phyloP scores from a whole-genome alignment of 2,113 vertebrate species.

The Heliornis fulica region DNA sequence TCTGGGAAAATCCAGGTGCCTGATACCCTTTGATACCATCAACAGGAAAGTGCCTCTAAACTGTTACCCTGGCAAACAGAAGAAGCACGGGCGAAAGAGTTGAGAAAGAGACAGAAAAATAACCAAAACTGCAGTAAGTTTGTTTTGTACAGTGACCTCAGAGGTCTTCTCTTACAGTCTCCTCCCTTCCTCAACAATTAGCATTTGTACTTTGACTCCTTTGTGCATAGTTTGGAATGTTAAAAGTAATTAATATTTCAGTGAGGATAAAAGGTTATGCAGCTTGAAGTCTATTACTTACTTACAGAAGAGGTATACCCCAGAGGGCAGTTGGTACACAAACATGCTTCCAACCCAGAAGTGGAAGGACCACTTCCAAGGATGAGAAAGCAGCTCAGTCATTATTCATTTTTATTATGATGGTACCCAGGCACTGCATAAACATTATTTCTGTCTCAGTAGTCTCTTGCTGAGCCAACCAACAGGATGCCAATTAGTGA shows the following conservation, averaged over 20 bases:
- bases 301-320: neutral
- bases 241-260: slow-evolving; percentile 28
- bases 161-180: neutral
- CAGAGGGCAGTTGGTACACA: neutral
- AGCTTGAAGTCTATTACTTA: neutral
- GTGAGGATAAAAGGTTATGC: slow-evolving; percentile 2
- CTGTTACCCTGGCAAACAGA: neutral
- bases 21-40: neutral
- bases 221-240: neutral
- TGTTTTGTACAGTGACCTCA: neutral
- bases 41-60: neutral
- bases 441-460: neutral
- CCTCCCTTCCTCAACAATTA: neutral
- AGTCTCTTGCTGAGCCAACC: neutral
- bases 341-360: neutral
- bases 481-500: slow-evolving; percentile 35
- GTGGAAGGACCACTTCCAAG: neutral
- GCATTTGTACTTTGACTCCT: neutral
- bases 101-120: neutral
- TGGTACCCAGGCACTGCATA: neutral
- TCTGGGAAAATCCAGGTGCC: neutral
- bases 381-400: slow-evolving; percentile 13
- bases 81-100: neutral
- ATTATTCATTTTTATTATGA: neutral
- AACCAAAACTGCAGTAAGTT: neutral